These are phyloP conservation scores for Microplitis manilae DNA, from an alignment of 2,888 invertebrate genomes.

Conservation along the genomic window DNA sequence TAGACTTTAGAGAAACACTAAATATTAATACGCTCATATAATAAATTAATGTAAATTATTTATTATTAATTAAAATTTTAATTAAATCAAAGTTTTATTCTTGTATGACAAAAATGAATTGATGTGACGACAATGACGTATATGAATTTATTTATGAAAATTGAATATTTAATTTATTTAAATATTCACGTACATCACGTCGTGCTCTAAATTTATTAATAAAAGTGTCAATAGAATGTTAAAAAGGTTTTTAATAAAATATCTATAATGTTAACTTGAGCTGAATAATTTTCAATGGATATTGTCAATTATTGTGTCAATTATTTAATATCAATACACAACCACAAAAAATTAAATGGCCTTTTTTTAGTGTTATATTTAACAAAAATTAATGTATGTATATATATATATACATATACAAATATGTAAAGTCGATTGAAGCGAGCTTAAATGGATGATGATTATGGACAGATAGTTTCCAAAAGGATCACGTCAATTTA, in stretches of 20 bases:
- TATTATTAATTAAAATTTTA: neutral
- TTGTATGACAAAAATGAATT: neutral
- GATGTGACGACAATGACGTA: neutral
- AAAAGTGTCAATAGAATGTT: neutral
- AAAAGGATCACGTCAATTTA: conserved; percentile 27
- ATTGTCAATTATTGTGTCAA: conserved; percentile 29
- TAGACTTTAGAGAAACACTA: neutral
- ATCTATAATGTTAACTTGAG: conserved; percentile 6
- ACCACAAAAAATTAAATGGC: conserved; percentile 11
- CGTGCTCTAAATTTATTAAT: neutral
- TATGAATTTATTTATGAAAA: neutral
- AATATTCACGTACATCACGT: neutral
- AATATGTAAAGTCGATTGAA: neutral
- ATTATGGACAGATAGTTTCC: conserved; percentile 24
- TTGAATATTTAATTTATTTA: neutral
- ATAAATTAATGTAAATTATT: neutral
- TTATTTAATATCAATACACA: conserved; percentile 17
- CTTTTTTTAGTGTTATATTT: neutral
- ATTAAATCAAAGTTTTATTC: neutral
- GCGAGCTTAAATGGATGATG: neutral
- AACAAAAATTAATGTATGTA: neutral
- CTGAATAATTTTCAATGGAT: conserved; percentile 22
- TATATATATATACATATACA: neutral
- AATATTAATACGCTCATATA: neutral
- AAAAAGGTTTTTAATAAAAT: neutral